Conservation (phyloP, 2,113 vertebrate species). For the Egretta garzetta region DNA sequence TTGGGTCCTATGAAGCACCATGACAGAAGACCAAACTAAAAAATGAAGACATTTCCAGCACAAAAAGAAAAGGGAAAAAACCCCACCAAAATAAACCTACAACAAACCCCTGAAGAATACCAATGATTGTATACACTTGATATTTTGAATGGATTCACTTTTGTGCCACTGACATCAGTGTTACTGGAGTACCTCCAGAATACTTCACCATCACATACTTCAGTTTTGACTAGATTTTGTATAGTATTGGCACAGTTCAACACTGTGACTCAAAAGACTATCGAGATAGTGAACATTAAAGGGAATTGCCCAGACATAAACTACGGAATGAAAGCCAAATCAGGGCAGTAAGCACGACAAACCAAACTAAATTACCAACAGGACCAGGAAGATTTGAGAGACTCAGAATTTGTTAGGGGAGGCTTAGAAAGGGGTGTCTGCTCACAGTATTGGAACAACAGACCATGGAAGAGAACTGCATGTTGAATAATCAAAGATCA, state of each 20-base stretch:
- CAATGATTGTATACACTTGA: neutral
- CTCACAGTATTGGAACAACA: neutral
- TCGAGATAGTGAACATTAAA: neutral
- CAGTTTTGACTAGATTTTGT: neutral
- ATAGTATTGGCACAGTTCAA: neutral
- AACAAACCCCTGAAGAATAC: fast-evolving
- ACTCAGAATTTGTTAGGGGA: neutral
- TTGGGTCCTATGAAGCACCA: neutral
- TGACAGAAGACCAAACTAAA: neutral
- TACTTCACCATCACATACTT: neutral
- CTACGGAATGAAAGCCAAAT: neutral
- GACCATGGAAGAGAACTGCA: neutral
- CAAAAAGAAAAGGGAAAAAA: neutral
- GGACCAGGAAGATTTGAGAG: neutral
- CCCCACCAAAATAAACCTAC: fast-evolving
- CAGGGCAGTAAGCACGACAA: neutral
- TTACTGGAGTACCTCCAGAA: fast-evolving
- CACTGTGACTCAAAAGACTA: neutral
- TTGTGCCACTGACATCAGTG: neutral
- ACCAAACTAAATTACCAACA: neutral
- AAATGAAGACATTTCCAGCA: neutral
- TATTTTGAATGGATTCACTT: neutral
- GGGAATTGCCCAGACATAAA: neutral
- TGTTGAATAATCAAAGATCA: neutral
- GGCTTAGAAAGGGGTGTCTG: neutral